Percentiles rank a stretch among this genome's conserved stretches.
These are phyloP conservation scores for Aldabrachelys gigantea DNA, from an alignment of 2,113 vertebrate species.

Conservation along the genomic window DNA sequence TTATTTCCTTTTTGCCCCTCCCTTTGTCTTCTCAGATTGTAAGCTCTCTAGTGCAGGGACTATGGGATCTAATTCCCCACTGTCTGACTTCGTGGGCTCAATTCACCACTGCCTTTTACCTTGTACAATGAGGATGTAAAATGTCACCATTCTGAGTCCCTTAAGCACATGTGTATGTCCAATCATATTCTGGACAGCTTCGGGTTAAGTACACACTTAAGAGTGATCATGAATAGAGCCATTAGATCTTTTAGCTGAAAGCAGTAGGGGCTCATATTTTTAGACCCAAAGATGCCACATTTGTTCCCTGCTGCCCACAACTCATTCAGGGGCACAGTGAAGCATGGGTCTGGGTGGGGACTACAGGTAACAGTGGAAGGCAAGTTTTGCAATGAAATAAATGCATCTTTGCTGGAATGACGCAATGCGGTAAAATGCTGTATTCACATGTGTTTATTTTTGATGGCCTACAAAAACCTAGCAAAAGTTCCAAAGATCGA, in stretches of 20 bases:
- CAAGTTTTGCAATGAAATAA: not conserved
- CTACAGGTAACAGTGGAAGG: not conserved
- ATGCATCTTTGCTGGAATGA: not conserved
- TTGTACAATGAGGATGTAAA: rapidly evolving
- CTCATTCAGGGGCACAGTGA: not conserved
- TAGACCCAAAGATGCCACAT: not conserved
- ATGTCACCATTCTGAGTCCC: rapidly evolving
- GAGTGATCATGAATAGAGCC: not conserved
- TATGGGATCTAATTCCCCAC: not conserved
- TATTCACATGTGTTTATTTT: not conserved
- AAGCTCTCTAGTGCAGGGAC: not conserved
- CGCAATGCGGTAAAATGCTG: not conserved
- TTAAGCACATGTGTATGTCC: not conserved
- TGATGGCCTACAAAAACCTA: not conserved
- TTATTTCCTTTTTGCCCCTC: not conserved
- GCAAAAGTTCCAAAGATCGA: not conserved
- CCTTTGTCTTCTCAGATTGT: not conserved
- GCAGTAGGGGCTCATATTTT: not conserved
- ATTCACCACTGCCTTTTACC: not conserved
- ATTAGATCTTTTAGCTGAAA: rapidly evolving
- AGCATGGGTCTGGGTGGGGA: not conserved
- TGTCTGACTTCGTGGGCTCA: not conserved
- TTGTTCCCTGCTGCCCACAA: not conserved
- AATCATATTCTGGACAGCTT: not conserved
- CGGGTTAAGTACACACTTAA: not conserved